Conservation (phyloP, 2,113 vertebrate species). For the Paradoxurus hermaphroditus region DNA sequence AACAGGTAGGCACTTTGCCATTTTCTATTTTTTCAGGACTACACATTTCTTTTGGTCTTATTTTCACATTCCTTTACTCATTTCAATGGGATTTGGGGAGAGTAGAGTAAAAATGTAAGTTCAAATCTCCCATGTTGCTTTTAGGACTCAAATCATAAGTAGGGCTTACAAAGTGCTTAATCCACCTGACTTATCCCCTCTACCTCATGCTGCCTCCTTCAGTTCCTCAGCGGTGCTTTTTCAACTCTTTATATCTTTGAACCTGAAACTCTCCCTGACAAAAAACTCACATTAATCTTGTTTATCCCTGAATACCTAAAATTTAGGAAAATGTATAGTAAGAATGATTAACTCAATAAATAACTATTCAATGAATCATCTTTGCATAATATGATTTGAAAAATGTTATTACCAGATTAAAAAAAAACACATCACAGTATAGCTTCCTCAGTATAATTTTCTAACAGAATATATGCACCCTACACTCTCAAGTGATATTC, state of each 20-base stretch:
- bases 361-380: not conserved
- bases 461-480: not conserved
- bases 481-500: not conserved
- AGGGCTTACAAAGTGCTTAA: not conserved
- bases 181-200: not conserved
- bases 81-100: not conserved
- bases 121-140: not conserved
- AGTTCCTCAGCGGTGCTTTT: fast-evolving
- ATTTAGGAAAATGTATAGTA: not conserved
- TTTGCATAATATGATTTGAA: not conserved
- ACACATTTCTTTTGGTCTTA: not conserved
- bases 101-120: not conserved
- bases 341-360: not conserved
- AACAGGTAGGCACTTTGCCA: not conserved
- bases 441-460: not conserved
- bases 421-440: not conserved
- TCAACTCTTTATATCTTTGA: not conserved
- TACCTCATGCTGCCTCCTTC: not conserved
- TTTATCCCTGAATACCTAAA: not conserved
- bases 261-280: not conserved
- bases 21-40: not conserved
- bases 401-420: not conserved
- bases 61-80: not conserved
- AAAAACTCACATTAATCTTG: not conserved
- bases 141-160: not conserved